Evolutionary conservation across 2,888 invertebrate genomes (phyloP), one percentile per base, ranked within the genome.

Genomic region (Epinotia nisella): DNA sequence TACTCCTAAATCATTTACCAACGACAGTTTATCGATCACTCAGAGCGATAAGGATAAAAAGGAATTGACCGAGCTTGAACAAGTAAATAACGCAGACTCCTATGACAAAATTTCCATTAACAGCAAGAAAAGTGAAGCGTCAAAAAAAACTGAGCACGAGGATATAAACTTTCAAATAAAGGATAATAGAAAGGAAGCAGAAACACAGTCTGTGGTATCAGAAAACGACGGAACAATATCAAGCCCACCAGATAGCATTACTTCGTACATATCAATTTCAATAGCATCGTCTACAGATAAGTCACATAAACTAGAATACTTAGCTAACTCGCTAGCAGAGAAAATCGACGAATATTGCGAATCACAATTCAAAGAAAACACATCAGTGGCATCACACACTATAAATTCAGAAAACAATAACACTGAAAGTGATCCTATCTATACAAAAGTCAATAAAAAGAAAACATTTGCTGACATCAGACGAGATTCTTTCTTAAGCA

Each of bases 331-430:
- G 3, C 82, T 94, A 68, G 94, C 94, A 70, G 93, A 94, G 80
- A 94, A 94, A 84, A 94, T 94, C 76, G 94, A 94, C 76, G 94
- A 94, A 81, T 94, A 94, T 80, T 94, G 94, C 78, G 94, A 94
- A 78, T 89, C 90, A 41, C 92, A 93, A 81, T 91, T 88, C 76
- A 88, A 87, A 79, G 92, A 93, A 78, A 88, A 86, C 76, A 79
- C 77, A 74, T 89, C 89, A 9, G 78, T 86, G 55, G 82, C 85
- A 75, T 89, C 87, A 66, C 83, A 85, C 68, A 86, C 85, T 58
- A 76, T 82, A 67, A 81, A 81, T 71, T 85, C 83, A 61, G 90
- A 89, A 75, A 85, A 81, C 70, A 84, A 85, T 78, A 85, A 87
- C 76, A 81, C 82, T 61, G 89, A 90, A 60, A 83, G 80, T 62